Base-by-base conservation (phyloP, 2,797 vertebrate genomes). In the Masticophis lateralis region DNA sequence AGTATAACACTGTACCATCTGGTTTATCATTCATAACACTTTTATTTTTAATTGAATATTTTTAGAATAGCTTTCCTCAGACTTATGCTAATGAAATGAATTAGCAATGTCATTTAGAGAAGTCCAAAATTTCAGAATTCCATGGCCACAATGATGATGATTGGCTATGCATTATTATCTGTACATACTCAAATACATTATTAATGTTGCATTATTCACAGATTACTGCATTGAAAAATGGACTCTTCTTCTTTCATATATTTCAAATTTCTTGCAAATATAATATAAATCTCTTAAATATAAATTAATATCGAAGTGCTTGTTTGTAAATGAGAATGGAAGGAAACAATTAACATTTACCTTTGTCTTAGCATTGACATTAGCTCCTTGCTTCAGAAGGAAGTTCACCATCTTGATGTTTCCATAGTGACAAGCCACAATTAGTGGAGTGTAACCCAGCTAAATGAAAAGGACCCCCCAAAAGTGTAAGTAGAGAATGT, bases 371-470 rank as follows among this genome's bases (percentile, higher is more conserved):
- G 98, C 98, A 0, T 98, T 99, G 95, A 99, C 99, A 51, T 97
- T 98, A 63, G 99, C 99, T 93, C 98, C 98, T 1, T 98, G 98
- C 94, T 99, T 98, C 95, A 99, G 98, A 94, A 99, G 98, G 96
- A 99, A 99, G 98, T 98, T 99, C 96, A 99, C 99, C 98, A 99
- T 99, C 98, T 99, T 99, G 95, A 98, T 98, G 91, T 99, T 99
- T 92, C 99, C 99, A 92, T 99, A 99, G 97, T 99, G 99, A 98
- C 99, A 99, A 3, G 99, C 99, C 94, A 99, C 99, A 93, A 99
- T 99, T 87, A 99, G 98, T 55, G 99, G 99, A 28, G 99, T 99
- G 96, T 99, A 99, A 93, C 99, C 99, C 96, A 99, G 97, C 99
- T 99, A 97, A 79, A 96, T 97, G 5, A 96, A 96, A 90, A 95